Conservation (phyloP, 1,140 invertebrate species). For the Achroia grisella region DNA sequence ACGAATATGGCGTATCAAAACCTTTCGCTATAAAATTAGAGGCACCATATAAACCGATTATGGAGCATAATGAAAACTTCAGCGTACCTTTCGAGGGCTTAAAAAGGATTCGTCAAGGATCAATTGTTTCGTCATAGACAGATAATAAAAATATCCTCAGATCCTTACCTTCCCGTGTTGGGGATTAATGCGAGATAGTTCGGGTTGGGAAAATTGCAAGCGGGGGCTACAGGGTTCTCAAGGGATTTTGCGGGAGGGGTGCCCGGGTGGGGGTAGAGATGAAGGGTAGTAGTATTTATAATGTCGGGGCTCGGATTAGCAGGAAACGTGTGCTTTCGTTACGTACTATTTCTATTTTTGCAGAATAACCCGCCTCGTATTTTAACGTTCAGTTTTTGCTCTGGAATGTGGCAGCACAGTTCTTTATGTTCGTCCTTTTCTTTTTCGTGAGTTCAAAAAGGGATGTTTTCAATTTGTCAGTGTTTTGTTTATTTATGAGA, state of each 20-base stretch:
- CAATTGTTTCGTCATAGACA: slow-evolving; percentile 33
- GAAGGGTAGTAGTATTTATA: slow-evolving; percentile 18
- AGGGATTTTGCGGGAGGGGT: slow-evolving; percentile 8
- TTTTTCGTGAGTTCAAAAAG: too few species aligned
- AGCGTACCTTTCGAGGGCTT: neutral
- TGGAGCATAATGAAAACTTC: neutral
- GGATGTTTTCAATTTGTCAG: too few species aligned
- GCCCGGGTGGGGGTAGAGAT: slow-evolving; percentile 5
- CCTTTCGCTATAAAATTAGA: too few species aligned
- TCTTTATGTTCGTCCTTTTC: too few species aligned
- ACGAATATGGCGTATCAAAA: too few species aligned
- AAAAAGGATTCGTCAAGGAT: neutral
- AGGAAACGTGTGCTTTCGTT: slow-evolving; percentile 3
- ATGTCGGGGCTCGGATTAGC: slow-evolving; percentile 13
- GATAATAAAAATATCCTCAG: slow-evolving; percentile 37
- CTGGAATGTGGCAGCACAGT: neutral
- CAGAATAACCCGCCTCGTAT: neutral
- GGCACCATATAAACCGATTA: too few species aligned
- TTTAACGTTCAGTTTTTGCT: neutral
- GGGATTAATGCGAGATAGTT: slow-evolving; percentile 53
- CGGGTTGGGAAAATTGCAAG: slow-evolving; percentile 31
- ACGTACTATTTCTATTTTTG: slow-evolving; percentile 3
- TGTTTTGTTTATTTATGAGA: too few species aligned
- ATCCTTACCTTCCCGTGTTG: slow-evolving; percentile 16
- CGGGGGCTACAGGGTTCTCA: slow-evolving; percentile 15